Base-by-base conservation (phyloP, 2,797 vertebrate species). In the Acestrorhynchus altus region DNA sequence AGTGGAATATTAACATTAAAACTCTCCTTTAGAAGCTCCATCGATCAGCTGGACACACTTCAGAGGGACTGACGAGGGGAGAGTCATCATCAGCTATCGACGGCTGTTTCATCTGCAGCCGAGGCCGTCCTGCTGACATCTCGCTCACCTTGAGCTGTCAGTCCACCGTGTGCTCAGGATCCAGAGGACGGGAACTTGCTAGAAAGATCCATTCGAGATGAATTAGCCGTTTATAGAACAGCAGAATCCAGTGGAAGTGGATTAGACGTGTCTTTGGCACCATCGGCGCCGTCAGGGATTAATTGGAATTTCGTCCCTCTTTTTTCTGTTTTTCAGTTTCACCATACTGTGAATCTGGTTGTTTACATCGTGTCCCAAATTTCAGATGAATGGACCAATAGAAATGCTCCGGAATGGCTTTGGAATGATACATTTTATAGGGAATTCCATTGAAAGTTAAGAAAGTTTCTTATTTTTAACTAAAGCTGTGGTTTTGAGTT, bases 91-190 rank as follows among this genome's bases (percentile, higher is more conserved):
- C 42, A 28, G 39, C 13, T 52, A 24, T 67, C 2, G 31, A 74
- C 52, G 63, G 24, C 46, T 11, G 15, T 56, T 46, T 61, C 44
- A 51, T 15, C 40, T 12, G 40, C 63, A n/a, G 59, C 56, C 28
- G 6, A 16, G 47, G 44, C 65, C 16, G 56, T 61, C 49, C 49
- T n/a, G 44, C 44, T 77, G 74, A 69, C 56, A 22, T 68, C 49
- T 42, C 46, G 24, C 46, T 77, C 75, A 60, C 75, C 75, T 77
- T 77, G 65, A 77, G 66, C 75, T 69, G 74, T 76, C 74, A 51
- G 73, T 11, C 16, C 16, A 0, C 20, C 15, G 59, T 13, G 15
- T 60, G 22, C 13, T 16, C 20, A 57, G 54, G 54, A 57, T 57
- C 12, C 49, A 18, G 49, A 18, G 49, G 49, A 51, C 4, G 49